Evolutionary conservation across 2,113 vertebrate genomes (phyloP).

Genomic region (Dendrocopos noguchii): DNA sequence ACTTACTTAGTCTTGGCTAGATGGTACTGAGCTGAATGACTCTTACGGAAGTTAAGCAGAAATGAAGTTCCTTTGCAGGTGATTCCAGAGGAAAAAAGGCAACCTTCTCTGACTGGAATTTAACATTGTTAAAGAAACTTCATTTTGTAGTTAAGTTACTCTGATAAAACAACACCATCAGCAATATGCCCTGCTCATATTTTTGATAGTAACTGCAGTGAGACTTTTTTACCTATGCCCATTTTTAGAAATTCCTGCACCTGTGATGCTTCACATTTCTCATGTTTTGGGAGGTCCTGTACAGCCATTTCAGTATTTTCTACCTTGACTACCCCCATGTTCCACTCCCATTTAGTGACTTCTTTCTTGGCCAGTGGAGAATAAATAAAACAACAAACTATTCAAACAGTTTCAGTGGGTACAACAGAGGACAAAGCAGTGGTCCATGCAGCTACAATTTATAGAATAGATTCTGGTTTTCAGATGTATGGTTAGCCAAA

Average conservation of each 20-base stretch:
- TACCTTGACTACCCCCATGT: background rate
- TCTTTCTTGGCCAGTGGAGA: background rate
- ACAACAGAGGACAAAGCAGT: background rate
- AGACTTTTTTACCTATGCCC: background rate
- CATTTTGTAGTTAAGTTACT: background rate
- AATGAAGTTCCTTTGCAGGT: background rate
- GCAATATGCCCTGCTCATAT: background rate
- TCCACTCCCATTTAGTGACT: background rate
- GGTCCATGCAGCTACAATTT: background rate
- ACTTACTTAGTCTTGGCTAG: background rate
- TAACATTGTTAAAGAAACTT: background rate
- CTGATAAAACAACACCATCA: background rate
- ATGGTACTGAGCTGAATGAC: background rate
- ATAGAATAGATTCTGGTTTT: slow-evolving; percentile 38
- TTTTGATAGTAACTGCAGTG: background rate
- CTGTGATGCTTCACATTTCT: background rate
- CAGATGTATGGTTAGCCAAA: slow-evolving; percentile 8
- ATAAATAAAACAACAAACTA: slow-evolving; percentile 15
- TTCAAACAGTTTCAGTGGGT: background rate
- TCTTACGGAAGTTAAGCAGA: background rate
- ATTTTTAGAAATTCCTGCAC: background rate
- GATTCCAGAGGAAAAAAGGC: background rate
- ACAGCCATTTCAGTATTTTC: background rate
- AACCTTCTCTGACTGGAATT: background rate
- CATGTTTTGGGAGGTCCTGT: background rate